Base-by-base conservation (phyloP, 2,797 vertebrate species). In the Rhinogobio ventralis region DNA sequence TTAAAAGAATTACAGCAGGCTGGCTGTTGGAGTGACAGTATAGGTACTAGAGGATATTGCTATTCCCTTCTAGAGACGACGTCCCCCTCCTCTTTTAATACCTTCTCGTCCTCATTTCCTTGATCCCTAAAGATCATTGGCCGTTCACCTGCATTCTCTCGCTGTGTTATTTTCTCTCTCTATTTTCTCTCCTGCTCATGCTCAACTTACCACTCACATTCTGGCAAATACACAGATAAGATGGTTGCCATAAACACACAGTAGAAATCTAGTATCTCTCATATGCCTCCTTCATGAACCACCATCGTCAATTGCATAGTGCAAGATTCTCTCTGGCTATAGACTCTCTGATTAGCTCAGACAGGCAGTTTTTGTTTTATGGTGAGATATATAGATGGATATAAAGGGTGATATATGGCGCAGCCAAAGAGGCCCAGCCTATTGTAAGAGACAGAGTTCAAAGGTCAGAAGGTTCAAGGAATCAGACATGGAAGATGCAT, bases 281-380 rank as follows among this genome's bases (percentile, higher is more conserved):
- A 13, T 49, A 36, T 2, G 15, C 45, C 45, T 76, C 28, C 39
- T 49, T 84, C 53, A 78, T 42, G 39, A 66, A 75, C 33, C 28
- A 33, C 10, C 49, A 64, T 64, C 55, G 60, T 55, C 67, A 82
- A 45, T 57, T 45, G 51, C 15, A 36, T 53, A 69, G 46, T 25
- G 51, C 74, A 57, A 46, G 49, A 33, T 39, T 78, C 28, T 67
- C 36, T 78, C 28, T 60, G 36, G 51, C 76, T 85, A 81, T 81
- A 90, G 79, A 79, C 81, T 83, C 68, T 84, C 92, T 94, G 92
- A 92, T 95, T 94, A 95, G 89, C 86, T 90, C 87, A 85, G 81
- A 55, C 80, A 93, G 89, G 84, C 82, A 84, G 85, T 87, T 81
- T 28, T 72, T 42, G 5, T 93, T 94, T 93, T 91, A 94, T 91